These are phyloP conservation scores for Sebastes alutus DNA, from an alignment of 2,797 vertebrate species.

Conservation along the genomic window DNA sequence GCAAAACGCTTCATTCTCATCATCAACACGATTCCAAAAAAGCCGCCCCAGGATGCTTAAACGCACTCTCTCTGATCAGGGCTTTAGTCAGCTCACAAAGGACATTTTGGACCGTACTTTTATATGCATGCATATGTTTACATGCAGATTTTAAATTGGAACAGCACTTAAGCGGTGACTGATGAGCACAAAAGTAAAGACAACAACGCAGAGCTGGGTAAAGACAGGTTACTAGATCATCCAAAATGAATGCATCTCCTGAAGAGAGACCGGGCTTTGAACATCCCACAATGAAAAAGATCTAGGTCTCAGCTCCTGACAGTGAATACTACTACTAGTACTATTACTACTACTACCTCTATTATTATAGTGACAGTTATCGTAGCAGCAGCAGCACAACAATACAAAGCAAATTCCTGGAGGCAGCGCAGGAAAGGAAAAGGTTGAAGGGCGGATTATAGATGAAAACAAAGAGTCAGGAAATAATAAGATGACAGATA, in stretches of 20 bases:
- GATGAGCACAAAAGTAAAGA: not conserved
- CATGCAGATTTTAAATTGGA: not conserved
- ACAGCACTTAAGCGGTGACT: not conserved
- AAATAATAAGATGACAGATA: constrained; percentile 16
- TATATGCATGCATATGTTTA: not conserved
- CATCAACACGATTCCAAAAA: too few relatives aligned
- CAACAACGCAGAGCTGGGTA: not conserved
- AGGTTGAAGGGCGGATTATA: not conserved
- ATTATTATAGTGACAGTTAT: not conserved
- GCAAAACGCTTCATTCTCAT: too few relatives aligned
- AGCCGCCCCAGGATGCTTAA: too few relatives aligned
- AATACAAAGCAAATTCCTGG: not conserved
- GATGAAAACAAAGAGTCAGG: not conserved
- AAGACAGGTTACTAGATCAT: not conserved
- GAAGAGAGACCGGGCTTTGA: not conserved
- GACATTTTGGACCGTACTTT: not conserved
- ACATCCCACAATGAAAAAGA: not conserved
- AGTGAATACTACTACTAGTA: not conserved
- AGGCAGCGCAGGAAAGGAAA: not conserved
- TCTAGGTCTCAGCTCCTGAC: not conserved
- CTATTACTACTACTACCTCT: not conserved
- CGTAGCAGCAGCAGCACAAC: not conserved
- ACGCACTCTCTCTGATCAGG: too few relatives aligned
- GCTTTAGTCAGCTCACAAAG: not conserved
- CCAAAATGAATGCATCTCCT: not conserved